Evolutionary conservation across 2,797 vertebrate species (phyloP).

Genomic region (Myiotriccus ornatus): DNA sequence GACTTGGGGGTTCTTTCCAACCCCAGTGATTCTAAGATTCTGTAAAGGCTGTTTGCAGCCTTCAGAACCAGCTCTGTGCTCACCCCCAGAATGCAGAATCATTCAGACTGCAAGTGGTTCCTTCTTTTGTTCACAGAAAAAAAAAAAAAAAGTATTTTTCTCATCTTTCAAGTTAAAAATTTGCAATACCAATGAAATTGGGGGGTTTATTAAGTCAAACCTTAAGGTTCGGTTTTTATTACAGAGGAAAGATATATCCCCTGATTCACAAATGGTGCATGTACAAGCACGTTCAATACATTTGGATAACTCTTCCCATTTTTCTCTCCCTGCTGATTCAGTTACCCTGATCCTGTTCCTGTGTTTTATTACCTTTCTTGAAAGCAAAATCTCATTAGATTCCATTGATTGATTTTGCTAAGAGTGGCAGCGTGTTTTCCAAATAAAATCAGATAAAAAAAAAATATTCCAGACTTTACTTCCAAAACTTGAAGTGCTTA

Average conservation of each 20-base stretch:
- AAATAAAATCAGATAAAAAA: neutral
- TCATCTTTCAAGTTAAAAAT: neutral
- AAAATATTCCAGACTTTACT: neutral
- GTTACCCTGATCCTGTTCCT: neutral
- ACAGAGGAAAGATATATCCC: neutral
- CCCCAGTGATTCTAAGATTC: neutral
- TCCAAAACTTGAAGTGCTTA: neutral
- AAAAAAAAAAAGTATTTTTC: neutral
- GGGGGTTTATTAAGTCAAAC: neutral
- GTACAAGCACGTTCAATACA: neutral
- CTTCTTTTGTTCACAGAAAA: neutral
- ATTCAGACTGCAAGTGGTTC: rapidly evolving
- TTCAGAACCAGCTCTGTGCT: neutral
- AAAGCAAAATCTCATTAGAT: neutral
- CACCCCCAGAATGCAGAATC: neutral
- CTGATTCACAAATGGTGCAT: neutral
- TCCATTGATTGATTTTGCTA: neutral
- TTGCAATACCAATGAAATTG: neutral
- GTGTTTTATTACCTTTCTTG: neutral
- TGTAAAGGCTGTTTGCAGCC: neutral
- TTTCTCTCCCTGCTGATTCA: neutral
- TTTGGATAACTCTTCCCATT: neutral
- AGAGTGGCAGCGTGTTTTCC: neutral
- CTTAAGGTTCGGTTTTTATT: neutral
- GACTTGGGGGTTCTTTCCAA: neutral